These are phyloP conservation scores for Carapus acus DNA, from an alignment of 2,797 vertebrate genomes.

Conservation along the genomic window DNA sequence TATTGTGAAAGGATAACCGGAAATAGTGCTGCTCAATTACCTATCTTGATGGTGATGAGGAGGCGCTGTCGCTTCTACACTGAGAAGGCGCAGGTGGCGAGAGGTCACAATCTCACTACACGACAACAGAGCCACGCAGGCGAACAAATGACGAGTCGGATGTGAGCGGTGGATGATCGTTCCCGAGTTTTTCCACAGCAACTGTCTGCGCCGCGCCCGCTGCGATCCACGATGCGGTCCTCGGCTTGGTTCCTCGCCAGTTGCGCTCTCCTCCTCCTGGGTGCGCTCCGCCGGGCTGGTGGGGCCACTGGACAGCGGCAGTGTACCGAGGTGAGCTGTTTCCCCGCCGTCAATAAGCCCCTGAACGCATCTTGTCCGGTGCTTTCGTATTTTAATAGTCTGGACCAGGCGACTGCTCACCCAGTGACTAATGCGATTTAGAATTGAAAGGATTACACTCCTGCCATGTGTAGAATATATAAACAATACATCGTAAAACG, in stretches of 20 bases:
- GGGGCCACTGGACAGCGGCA: constrained; percentile 51
- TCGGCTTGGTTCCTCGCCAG: constrained; percentile 49
- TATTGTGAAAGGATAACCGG: constrained; percentile 39
- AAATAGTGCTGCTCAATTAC: fast-evolving
- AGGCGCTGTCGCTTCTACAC: constrained; percentile 29
- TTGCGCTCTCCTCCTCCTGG: constrained; percentile 62
- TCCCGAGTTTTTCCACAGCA: not conserved
- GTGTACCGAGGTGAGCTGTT: constrained; percentile 71
- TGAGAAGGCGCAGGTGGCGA: constrained; percentile 62
- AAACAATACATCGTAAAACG: not conserved
- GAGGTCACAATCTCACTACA: constrained; percentile 26
- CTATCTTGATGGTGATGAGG: constrained; percentile 5
- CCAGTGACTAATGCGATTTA: constrained; percentile 24
- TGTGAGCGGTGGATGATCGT: not conserved
- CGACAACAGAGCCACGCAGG: constrained; percentile 5
- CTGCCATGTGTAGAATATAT: not conserved
- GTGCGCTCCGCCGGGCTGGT: constrained; percentile 45
- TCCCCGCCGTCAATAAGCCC: constrained; percentile 7
- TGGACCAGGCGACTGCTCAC: constrained; percentile 16
- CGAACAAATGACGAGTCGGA: constrained; percentile 17
- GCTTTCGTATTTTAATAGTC: not conserved
- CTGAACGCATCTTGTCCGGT: not conserved
- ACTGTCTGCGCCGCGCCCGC: not conserved
- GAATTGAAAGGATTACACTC: constrained; percentile 19
- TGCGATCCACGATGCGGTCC: constrained; percentile 51